phyloP scores from a whole-genome alignment of 2,888 invertebrate genomes.

The Ophion costatus region DNA sequence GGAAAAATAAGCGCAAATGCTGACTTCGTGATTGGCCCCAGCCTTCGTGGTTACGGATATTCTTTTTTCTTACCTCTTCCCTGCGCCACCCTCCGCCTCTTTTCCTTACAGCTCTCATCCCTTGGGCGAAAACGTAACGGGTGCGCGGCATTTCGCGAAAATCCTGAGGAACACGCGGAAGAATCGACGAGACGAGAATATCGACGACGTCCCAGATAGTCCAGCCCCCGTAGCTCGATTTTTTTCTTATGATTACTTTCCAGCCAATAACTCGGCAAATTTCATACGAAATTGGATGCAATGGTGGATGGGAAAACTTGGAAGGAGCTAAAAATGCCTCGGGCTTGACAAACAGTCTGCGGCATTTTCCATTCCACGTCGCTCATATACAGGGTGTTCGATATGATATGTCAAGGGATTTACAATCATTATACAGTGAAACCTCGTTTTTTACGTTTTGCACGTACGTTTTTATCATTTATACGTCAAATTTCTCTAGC shows the following conservation, averaged over 20 bases:
- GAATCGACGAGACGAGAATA: conserved; percentile 64
- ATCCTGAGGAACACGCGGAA: conserved; percentile 27
- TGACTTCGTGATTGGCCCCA: conserved; percentile 37
- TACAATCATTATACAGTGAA: not conserved
- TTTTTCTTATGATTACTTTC: conserved; percentile 67
- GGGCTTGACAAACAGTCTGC: conserved; percentile 44
- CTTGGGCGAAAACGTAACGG: conserved; percentile 11
- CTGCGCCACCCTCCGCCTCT: not conserved
- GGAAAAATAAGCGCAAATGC: conserved; percentile 45
- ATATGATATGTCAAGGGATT: not conserved
- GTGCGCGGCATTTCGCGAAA: conserved; percentile 48
- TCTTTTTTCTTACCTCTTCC: conserved; percentile 3
- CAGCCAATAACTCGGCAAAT: conserved; percentile 73
- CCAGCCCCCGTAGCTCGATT: not conserved
- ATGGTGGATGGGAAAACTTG: conserved; percentile 53
- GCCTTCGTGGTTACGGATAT: conserved; percentile 20
- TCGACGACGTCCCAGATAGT: conserved; percentile 64
- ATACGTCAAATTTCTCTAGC: no score
- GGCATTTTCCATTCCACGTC: conserved; percentile 12
- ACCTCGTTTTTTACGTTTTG: no score
- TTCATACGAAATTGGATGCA: conserved; percentile 72
- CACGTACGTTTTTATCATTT: no score
- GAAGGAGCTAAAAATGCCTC: conserved; percentile 49
- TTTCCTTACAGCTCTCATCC: not conserved
- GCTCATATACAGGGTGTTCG: not conserved